Base-by-base conservation (phyloP, 2,888 invertebrate species). In the Apodemia duryi region DNA sequence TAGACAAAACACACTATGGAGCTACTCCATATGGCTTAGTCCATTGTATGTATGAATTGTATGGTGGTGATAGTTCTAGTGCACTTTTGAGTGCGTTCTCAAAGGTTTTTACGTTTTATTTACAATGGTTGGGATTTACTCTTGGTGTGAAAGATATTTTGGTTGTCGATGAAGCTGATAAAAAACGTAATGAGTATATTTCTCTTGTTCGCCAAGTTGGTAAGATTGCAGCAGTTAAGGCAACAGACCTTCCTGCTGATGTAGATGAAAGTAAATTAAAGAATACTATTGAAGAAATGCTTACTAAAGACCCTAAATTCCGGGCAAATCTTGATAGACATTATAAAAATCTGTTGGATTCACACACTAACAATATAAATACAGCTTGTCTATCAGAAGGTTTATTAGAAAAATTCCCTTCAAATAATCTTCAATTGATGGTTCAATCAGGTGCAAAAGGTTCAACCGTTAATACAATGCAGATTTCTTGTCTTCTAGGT, bases 361-460 rank as follows among this genome's bases (percentile, higher is more conserved):
- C 94, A 5, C 96, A 95, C 75, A 98, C 98, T 63, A 98, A 99
- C 78, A 94, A 96, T 61, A 98, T 99, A 66, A 98, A 98, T 78
- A 96, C 95, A 73, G 93, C 94, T 0, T 98, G 98, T 79, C 92
- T 99, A 67, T 96, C 97, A 0, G 93, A 93, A 67, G 99, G 99
- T 1, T 92, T 99, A 57, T 86, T 97, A 7, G 95, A 95, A 70
- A 94, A 95, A 74, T 99, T 99, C 80, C 99, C 99, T 0, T 88
- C 94, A 28, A 99, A 99, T 83, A 98, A 98, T 88, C 93, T 99
- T n/a, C 99, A 99, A 82, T 85, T 99, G 73, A 99, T 99, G 99
- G 98, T 99, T 0, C 95, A 97, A 77, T 98, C 99, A 28, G 99
- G 99, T 69, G 99, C 99, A 0, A 99, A 99, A 86, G 99, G 99